Evolutionary conservation across 1,140 invertebrate genomes (phyloP).

Genomic region (Heliothis virescens): DNA sequence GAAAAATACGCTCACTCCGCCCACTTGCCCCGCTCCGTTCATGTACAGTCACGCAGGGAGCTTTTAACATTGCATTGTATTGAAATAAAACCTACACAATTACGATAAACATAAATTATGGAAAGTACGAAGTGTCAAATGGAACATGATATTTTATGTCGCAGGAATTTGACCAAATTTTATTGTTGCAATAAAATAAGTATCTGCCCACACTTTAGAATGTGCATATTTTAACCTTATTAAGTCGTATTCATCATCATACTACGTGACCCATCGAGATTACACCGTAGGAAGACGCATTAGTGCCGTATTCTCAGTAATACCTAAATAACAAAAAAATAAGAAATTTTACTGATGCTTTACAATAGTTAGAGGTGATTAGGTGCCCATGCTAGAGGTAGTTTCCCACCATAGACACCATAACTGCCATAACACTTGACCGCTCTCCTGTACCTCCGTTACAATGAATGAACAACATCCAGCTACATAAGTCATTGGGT

Average conservation of each 20-base stretch:
- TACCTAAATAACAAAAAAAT: too few relatives aligned
- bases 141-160: not conserved
- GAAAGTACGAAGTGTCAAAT: slow-evolving; percentile 7
- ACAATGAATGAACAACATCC: slow-evolving; percentile 79
- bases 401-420: not conserved
- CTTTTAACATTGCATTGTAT: slow-evolving; percentile 27
- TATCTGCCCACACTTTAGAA: too few relatives aligned
- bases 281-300: too few relatives aligned
- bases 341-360: too few relatives aligned
- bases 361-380: too few relatives aligned
- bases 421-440: slow-evolving; percentile 46
- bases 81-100: slow-evolving; percentile 43
- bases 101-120: slow-evolving; percentile 33
- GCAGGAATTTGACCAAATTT: not conserved
- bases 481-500: slow-evolving; percentile 59
- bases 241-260: too few relatives aligned
- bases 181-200: not conserved
- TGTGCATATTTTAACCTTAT: too few relatives aligned
- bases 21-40: slow-evolving; percentile 79
- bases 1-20: slow-evolving; percentile 83
- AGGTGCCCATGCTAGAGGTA: too few relatives aligned
- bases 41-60: slow-evolving; percentile 69
- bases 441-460: slow-evolving; percentile 63
- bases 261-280: too few relatives aligned
- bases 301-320: too few relatives aligned